These are phyloP conservation scores for Amphipyra berbera DNA, from an alignment of 2,888 invertebrate genomes.

Conservation along the genomic window DNA sequence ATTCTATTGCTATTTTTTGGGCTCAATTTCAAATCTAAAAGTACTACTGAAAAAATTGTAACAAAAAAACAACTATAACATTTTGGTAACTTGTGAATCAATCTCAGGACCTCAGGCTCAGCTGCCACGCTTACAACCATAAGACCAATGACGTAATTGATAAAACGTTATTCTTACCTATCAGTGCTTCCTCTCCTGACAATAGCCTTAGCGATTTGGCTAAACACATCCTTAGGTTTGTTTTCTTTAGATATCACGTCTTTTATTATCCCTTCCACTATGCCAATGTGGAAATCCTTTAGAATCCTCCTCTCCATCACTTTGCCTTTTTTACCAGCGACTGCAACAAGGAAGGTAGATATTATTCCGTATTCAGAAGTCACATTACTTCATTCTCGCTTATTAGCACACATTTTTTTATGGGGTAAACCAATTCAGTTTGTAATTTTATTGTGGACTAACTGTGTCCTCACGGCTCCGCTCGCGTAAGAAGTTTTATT, in stretches of 20 bases:
- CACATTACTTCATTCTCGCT: too few relatives aligned
- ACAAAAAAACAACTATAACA: too few relatives aligned
- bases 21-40: not conserved
- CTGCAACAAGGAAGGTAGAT: slow-evolving; percentile 80
- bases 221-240: slow-evolving; percentile 94
- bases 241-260: slow-evolving; percentile 92
- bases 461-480: too few relatives aligned
- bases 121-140: too few relatives aligned
- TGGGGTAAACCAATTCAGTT: too few relatives aligned
- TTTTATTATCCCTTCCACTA: slow-evolving; percentile 94
- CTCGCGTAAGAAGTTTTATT: too few relatives aligned
- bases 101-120: too few relatives aligned
- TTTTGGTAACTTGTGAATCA: too few relatives aligned
- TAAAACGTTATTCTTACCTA: slow-evolving; percentile 56
- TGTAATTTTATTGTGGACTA: too few relatives aligned
- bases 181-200: slow-evolving; percentile 90
- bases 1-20: not conserved
- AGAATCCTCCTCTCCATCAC: slow-evolving; percentile 96
- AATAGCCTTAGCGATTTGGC: slow-evolving; percentile 95
- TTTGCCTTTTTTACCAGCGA: slow-evolving; percentile 95
- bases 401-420: too few relatives aligned
- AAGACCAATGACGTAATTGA: not conserved
- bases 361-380: not conserved
- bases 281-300: slow-evolving; percentile 97
- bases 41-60: too few relatives aligned